phyloP scores from a whole-genome alignment of 2,797 vertebrate species.

The Benthosema pterotum region DNA sequence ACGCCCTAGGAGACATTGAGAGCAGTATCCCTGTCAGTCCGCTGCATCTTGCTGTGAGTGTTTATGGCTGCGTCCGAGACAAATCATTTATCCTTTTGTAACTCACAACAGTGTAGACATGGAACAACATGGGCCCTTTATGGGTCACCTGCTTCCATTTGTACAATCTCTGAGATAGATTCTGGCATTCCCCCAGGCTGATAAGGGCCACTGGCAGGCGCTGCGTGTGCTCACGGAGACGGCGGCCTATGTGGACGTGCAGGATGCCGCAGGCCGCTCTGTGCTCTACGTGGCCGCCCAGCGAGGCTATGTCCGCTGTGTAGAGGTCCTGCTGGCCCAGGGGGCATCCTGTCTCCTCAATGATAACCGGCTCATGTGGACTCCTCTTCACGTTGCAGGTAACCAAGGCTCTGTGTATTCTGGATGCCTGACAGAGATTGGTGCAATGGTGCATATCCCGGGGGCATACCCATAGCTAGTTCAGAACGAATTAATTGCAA shows the following conservation, averaged over 20 bases:
- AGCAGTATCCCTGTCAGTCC: slow-evolving; percentile 95
- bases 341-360: slow-evolving; percentile 92
- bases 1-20: slow-evolving; percentile 97
- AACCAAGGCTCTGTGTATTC: not conserved
- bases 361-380: slow-evolving; percentile 91
- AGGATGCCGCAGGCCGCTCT: slow-evolving; percentile 90
- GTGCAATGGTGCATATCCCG: no score
- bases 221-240: slow-evolving; percentile 93
- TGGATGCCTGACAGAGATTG: no score
- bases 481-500: not conserved
- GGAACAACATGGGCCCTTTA: no score
- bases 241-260: slow-evolving; percentile 92
- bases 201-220: slow-evolving; percentile 95
- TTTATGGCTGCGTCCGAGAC: not conserved
- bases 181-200: slow-evolving; percentile 80
- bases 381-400: slow-evolving; percentile 94
- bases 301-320: slow-evolving; percentile 89
- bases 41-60: slow-evolving; percentile 98
- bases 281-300: slow-evolving; percentile 95
- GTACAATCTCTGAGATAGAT: no score
- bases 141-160: no score
- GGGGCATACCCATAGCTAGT: no score
- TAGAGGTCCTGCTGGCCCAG: slow-evolving; percentile 93
- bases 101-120: no score
- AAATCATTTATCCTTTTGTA: not conserved